Conservation (phyloP, 2,797 vertebrate species). For the Nasua narica region DNA sequence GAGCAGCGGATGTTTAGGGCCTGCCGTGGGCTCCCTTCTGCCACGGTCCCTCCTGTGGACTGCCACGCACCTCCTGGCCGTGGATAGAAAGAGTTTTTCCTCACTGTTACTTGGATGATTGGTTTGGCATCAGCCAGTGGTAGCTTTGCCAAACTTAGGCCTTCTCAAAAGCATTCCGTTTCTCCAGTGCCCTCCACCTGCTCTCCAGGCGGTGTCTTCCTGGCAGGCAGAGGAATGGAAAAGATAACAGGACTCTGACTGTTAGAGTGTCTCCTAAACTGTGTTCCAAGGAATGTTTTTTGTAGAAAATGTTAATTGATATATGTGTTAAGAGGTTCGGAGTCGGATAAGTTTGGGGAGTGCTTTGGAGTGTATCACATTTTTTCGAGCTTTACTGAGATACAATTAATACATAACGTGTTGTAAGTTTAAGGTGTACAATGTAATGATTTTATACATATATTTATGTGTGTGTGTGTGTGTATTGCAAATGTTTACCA, state of each 20-base stretch:
- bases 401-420: background rate
- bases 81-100: background rate
- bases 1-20: background rate
- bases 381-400: background rate
- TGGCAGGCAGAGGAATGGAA: background rate
- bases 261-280: background rate
- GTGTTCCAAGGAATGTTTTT: background rate
- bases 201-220: background rate
- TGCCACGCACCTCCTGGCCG: rapidly evolving
- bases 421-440: background rate
- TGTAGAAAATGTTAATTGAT: background rate
- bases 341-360: background rate
- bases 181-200: background rate
- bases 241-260: background rate
- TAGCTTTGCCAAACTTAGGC: background rate
- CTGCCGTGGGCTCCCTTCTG: background rate
- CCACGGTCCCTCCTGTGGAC: no score
- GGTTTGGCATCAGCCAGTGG: background rate
- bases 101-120: background rate
- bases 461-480: background rate
- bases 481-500: background rate
- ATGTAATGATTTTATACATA: background rate
- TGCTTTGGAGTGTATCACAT: background rate
- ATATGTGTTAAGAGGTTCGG: background rate
- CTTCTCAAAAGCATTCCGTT: background rate